phyloP scores from a whole-genome alignment of 1,140 invertebrate species.

The Batillaria attramentaria region DNA sequence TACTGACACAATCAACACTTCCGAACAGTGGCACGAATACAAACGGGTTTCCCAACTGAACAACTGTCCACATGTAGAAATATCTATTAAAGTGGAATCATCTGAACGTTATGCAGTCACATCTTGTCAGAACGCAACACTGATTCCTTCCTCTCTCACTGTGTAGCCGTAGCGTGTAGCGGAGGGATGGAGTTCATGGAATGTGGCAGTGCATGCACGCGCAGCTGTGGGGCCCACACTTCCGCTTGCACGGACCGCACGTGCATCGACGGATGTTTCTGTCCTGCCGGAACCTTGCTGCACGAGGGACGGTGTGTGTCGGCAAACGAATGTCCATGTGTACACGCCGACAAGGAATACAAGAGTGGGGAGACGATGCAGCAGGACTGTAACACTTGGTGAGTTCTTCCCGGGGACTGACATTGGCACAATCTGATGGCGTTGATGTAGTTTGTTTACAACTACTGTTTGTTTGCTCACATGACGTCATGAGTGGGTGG shows the following conservation, averaged over 20 bases:
- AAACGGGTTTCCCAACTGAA: background rate
- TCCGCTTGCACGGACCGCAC: conserved; percentile 74
- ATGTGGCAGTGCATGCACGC: conserved; percentile 83
- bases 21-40: background rate
- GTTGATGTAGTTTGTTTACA: too few species aligned
- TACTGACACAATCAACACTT: background rate
- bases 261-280: conserved; percentile 92
- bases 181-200: conserved; percentile 85
- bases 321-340: conserved; percentile 65
- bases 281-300: conserved; percentile 73
- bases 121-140: background rate
- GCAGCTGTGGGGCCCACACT: conserved; percentile 79
- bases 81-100: background rate
- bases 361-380: conserved; percentile 53
- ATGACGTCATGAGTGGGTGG: too few species aligned
- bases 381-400: conserved; percentile 71
- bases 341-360: conserved; percentile 52
- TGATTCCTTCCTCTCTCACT: background rate
- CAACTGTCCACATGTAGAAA: background rate
- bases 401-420: conserved; percentile 27
- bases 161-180: conserved; percentile 74
- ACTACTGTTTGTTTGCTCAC: too few species aligned
- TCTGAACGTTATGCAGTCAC: background rate
- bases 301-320: conserved; percentile 72
- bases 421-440: too few species aligned